Base-by-base conservation (phyloP, 64 coral and sea anemone genomes). In the Montipora foliosa region DNA sequence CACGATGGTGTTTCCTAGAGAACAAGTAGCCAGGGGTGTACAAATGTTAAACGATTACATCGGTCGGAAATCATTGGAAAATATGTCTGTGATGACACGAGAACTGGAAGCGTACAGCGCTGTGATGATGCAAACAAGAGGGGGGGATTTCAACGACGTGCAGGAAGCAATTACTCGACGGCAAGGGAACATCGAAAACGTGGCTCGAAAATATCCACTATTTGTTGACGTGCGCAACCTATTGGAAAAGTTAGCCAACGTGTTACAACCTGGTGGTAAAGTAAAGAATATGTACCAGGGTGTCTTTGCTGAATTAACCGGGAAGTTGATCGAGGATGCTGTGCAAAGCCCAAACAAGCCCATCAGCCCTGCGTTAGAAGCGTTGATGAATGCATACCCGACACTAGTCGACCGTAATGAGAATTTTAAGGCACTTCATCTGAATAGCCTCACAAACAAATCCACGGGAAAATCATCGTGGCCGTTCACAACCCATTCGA, bases 401-500 rank as follows among this genome's bases (percentile, higher is more conserved):
- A 75, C 73, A 24, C 73, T 75, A 6, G 6, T 75, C 1, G 73
- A 75, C 11, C 7, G 73, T 8, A 21, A 11, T 2, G 25, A 37
- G 25, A 75, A 75, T 75, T 75, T 75, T 46, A 24, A 75, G 9
- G 73, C 73, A 8, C 5, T 75, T 8, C 73, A 75, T 9, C 9
- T 75, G 12, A 75, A 75, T 37, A 45, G 25, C 25, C 29, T 44
- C 22, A 45, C 3, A 9, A 75, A 75, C 73, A 11, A 75, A 2
- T 75, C 3, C 73, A 75, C 73, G 9, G 73, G 29, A 3, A 4
- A 44, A 45, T 75, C 8, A 11, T 75, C 0, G 10, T 75, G 6
- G 29, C 24, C 73, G 73, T 75, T 44, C 73, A 75, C 73, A 44
- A 75, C 25, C 73, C 73, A 7, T 75, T 75, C 12, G 73, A 75